phyloP scores from a whole-genome alignment of 2,797 vertebrate species.

The Corythornis leucogaster region DNA sequence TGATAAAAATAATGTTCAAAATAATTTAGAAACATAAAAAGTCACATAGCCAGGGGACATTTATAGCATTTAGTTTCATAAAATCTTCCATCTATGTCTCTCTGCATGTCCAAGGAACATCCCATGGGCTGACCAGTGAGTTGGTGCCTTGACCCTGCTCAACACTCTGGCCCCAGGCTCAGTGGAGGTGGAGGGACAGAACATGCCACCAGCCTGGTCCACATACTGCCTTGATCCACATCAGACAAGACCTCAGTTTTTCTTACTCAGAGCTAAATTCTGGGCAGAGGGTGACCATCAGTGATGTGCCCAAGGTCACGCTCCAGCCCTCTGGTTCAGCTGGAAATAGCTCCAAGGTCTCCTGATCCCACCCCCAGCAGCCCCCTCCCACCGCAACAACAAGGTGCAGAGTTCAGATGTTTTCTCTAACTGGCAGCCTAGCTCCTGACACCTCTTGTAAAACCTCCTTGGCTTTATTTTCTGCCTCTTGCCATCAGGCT shows the following conservation, averaged over 20 bases:
- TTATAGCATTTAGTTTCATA: conserved; percentile 16
- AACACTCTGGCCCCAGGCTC: background rate
- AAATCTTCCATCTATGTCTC: background rate
- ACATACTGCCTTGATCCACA: background rate
- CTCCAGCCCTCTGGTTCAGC: background rate
- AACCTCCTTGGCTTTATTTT: background rate
- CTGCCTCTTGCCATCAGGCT: background rate
- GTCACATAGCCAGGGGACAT: background rate
- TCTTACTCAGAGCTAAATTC: background rate
- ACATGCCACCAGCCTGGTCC: background rate
- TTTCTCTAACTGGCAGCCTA: conserved; percentile 7
- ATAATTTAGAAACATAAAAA: conserved; percentile 29
- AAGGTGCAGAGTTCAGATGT: conserved; percentile 35
- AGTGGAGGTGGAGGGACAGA: background rate
- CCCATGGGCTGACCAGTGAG: background rate
- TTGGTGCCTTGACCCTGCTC: background rate
- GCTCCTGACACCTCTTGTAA: background rate
- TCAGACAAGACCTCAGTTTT: background rate
- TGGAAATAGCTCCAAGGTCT: conserved; percentile 50
- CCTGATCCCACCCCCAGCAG: background rate
- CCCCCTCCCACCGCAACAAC: background rate
- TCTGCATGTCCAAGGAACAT: conserved; percentile 5
- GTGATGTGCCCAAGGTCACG: conserved; percentile 20
- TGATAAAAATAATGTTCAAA: conserved; percentile 55
- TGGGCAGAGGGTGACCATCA: conserved; percentile 9